These are phyloP conservation scores for Craniophora ligustri DNA, from an alignment of 2,888 invertebrate genomes.

Conservation along the genomic window DNA sequence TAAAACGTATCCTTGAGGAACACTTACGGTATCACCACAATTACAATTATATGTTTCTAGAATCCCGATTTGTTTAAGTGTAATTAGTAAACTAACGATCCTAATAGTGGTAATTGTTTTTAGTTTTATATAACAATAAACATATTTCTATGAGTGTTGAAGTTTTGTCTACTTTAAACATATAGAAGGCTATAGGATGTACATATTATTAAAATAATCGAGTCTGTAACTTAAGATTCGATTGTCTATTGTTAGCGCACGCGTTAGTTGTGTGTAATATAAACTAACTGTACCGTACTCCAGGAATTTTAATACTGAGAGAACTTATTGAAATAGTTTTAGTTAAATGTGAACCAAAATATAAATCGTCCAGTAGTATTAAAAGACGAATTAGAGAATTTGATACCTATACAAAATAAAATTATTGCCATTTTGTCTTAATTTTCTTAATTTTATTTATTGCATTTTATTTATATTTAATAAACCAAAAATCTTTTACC, in stretches of 20 bases:
- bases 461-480: background rate
- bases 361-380: background rate
- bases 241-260: slow-evolving; percentile 45
- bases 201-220: slow-evolving; percentile 41
- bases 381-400: too few relatives aligned
- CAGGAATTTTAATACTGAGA: background rate
- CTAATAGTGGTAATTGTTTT: too few relatives aligned
- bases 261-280: slow-evolving; percentile 5
- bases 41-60: too few relatives aligned
- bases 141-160: background rate
- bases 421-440: too few relatives aligned
- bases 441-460: too few relatives aligned
- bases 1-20: background rate
- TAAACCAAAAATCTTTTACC: background rate
- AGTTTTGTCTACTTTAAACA: background rate
- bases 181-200: slow-evolving; percentile 6
- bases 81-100: too few relatives aligned
- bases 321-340: background rate
- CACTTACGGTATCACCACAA: background rate
- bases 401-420: too few relatives aligned
- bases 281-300: background rate
- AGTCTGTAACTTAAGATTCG: slow-evolving; percentile 21
- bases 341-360: background rate
- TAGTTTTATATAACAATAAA: background rate
- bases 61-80: too few relatives aligned